Evolutionary conservation across 2,797 vertebrate species (phyloP).

Genomic region (Peromyscus nudipes): DNA sequence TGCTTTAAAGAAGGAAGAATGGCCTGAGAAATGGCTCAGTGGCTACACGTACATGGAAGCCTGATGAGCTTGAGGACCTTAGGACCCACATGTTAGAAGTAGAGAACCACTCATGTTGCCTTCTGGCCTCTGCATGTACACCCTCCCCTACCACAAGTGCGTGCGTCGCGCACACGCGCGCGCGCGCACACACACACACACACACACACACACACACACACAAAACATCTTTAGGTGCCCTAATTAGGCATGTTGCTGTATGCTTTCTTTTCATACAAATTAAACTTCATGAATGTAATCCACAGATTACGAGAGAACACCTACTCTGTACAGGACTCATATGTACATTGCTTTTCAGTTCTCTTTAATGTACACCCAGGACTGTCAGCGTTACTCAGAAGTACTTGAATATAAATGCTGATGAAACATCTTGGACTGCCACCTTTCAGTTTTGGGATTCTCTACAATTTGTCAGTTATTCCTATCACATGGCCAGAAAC

Average conservation of each 20-base stretch:
- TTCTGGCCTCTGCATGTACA: not conserved
- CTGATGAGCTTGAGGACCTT: not conserved
- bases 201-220: not conserved
- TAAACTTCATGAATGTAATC: conserved; percentile 44
- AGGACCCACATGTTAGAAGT: not conserved
- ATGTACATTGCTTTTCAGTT: not conserved
- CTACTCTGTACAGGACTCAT: conserved; percentile 18
- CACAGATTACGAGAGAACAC: conserved; percentile 9
- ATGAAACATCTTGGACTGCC: not conserved
- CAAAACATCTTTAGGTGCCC: conserved; percentile 18
- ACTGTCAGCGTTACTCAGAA: conserved; percentile 44
- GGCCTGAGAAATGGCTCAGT: not conserved
- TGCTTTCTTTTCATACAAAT: not conserved
- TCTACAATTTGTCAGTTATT: conserved; percentile 70
- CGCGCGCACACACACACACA: not conserved
- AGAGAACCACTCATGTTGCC: not conserved
- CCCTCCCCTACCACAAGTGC: not conserved
- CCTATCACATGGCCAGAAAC: conserved; percentile 65
- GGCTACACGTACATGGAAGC: not conserved
- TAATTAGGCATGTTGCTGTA: not conserved
- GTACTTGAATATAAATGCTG: conserved; percentile 47
- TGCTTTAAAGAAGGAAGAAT: not conserved
- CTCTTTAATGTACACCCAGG: conserved; percentile 7
- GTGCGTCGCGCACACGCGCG: not conserved
- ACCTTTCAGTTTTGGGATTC: conserved; percentile 59